Evolutionary conservation across 2,113 vertebrate species (phyloP).

Genomic region (Cepphus grylle): DNA sequence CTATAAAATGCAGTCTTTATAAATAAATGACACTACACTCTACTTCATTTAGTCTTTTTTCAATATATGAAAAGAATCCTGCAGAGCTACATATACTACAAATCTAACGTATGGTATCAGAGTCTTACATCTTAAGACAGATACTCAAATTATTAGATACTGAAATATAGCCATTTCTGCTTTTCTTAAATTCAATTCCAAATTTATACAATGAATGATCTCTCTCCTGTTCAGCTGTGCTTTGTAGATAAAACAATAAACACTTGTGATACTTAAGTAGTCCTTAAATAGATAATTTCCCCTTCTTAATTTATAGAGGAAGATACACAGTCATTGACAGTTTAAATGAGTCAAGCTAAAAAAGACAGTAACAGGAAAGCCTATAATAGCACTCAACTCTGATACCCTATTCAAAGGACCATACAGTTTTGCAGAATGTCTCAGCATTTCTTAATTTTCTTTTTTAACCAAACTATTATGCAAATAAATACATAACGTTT

Average conservation of each 20-base stretch:
- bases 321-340: neutral
- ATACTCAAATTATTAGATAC: neutral
- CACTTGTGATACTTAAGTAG: neutral
- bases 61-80: constrained; percentile 26
- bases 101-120: neutral
- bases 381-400: neutral
- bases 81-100: constrained; percentile 21
- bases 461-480: neutral
- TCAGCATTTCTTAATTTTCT: neutral
- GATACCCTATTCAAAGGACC: neutral
- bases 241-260: neutral
- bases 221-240: neutral
- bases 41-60: neutral
- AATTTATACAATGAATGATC: neutral
- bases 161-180: neutral
- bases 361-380: neutral
- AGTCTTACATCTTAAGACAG: neutral
- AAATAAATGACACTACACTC: neutral
- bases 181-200: neutral
- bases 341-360: neutral
- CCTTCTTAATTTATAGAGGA: neutral
- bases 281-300: neutral
- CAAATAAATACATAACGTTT: neutral
- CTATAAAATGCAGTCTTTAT: neutral
- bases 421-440: neutral